These are phyloP conservation scores for Sapajus apella DNA, from an alignment of 2,113 vertebrate genomes.

Conservation along the genomic window DNA sequence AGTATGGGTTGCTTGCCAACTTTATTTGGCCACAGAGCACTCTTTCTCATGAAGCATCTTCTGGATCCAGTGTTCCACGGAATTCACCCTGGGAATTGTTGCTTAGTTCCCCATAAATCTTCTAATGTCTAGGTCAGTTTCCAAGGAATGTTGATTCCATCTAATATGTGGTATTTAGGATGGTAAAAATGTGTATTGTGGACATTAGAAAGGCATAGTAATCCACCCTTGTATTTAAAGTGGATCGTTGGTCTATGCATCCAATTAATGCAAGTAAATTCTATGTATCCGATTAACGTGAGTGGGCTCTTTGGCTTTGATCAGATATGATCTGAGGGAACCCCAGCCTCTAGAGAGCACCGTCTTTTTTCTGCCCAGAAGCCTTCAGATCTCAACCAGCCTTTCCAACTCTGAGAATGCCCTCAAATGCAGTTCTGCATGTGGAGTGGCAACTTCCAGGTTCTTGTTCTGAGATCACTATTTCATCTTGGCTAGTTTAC, in stretches of 20 bases:
- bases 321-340: neutral
- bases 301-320: neutral
- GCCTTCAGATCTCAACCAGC: neutral
- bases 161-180: neutral
- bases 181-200: neutral
- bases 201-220: neutral
- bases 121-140: neutral
- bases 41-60: neutral
- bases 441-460: neutral
- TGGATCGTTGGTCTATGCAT: neutral
- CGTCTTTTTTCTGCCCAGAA: neutral
- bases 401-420: neutral
- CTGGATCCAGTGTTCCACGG: neutral
- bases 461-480: neutral
- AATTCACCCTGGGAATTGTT: neutral
- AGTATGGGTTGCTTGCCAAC: neutral
- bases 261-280: neutral
- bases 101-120: neutral
- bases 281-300: neutral
- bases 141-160: neutral
- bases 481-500: neutral
- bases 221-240: neutral
- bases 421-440: neutral
- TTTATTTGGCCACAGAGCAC: neutral
- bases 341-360: neutral